Evolutionary conservation across 1,140 invertebrate genomes (phyloP).

Genomic region (Eueides isabella): DNA sequence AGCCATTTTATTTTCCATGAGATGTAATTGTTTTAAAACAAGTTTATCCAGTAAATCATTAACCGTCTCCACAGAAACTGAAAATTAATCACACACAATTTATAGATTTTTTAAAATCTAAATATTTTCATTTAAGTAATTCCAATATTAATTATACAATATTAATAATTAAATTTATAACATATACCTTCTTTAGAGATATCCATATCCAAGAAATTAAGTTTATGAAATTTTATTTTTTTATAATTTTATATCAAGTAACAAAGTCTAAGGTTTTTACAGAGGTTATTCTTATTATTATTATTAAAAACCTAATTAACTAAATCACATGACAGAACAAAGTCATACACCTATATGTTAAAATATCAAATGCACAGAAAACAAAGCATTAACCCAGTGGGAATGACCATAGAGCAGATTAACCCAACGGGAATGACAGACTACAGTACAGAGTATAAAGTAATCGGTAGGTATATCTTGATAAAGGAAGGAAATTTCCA

Average conservation of each 20-base stretch:
- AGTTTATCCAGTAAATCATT: conserved; percentile 85
- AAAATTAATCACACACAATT: conserved; percentile 31
- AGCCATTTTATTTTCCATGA: conserved; percentile 87
- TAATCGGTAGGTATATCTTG: too few relatives aligned
- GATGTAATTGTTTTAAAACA: conserved; percentile 83
- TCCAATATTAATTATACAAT: too few relatives aligned
- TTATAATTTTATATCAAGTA: not conserved
- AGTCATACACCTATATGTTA: too few relatives aligned
- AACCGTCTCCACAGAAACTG: conserved; percentile 50
- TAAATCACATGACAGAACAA: not conserved
- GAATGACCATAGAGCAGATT: too few relatives aligned
- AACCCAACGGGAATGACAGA: too few relatives aligned
- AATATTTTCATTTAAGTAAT: too few relatives aligned
- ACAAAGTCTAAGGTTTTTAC: not conserved
- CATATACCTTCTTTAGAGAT: not conserved
- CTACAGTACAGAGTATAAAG: too few relatives aligned
- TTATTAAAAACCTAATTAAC: not conserved
- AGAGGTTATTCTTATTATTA: not conserved
- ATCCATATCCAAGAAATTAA: not conserved
- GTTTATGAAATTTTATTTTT: not conserved
- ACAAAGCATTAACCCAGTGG: too few relatives aligned
- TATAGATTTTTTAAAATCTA: not conserved
- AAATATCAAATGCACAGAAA: too few relatives aligned
- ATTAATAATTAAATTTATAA: too few relatives aligned
- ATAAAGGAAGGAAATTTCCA: too few relatives aligned